Evolutionary conservation across 2,888 invertebrate species (phyloP), one percentile per base, ranked within the genome.

Genomic region (Amblyjoppa fuscipennis): DNA sequence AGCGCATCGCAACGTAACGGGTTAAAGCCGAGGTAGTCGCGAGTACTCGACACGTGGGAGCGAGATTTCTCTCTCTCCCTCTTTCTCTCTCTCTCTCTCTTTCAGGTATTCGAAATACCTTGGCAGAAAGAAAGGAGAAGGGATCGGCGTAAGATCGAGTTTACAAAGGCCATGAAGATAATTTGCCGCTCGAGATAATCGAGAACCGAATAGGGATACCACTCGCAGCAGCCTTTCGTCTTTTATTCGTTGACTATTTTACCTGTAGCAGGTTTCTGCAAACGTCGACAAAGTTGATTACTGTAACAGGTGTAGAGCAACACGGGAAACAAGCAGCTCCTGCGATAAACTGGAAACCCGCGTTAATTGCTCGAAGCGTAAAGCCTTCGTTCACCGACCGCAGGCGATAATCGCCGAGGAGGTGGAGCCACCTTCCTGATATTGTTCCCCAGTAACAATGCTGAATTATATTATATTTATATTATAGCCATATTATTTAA

Each of bases 1-100:
- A 79, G 71, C 73, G 76, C 79, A 82, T 84, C 78, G 81, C 73
- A 70, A 85, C 84, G 84, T 85, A 87, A 87, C 84, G 87, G 87
- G 82, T 85, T 78, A 69, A 79, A 73, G 61, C 66, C 64, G 66
- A 25, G 68, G 81, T 16, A 28, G 51, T 49, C 61, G 66, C 61
- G 34, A 81, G 45, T 38, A 66, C 56, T 38, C 6, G 9, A 53
- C 82, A 79, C 79, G 82, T 76, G 85, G 74, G 71, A 79, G 77
- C 73, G 59, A 61, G 64, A 56, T 45, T 45, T 45, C 45, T 45
- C 45, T 45, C 45, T 16, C 13, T 13, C 45, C 13, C 11, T 13
- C 38, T 9, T 9, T 9, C 41, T 13, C 45, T 13, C 45, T 41
- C 2, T 38, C 45, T 13, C 16, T 45, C 45, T 45, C 11, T 53